Evolutionary conservation across 2,113 vertebrate species (phyloP), one percentile per base, ranked within the genome.

Genomic region (Eptesicus fuscus): DNA sequence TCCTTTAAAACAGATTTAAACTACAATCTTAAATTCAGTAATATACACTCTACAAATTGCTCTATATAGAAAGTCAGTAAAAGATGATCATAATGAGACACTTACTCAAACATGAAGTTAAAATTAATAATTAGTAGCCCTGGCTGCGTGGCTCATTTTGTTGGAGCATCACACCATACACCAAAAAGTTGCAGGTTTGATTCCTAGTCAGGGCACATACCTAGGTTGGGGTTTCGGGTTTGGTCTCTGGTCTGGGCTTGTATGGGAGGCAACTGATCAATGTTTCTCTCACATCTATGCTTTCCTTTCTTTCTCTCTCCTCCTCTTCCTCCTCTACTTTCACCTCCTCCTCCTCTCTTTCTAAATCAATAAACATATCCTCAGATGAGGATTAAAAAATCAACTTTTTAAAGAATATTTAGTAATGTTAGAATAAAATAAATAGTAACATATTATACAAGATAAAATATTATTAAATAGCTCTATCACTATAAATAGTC

Each of bases 391-490:
- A 65, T 65, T 32, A 12, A 32, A 65, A 65, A 65, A 65, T 32
- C 63, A 65, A 65, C 30, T 67, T n/a, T 67, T n/a, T 18, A 67
- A n/a, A 67, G 83, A 94, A 59, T 83, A 91, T 30, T 92, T 89
- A 95, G 47, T 59, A 77, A 90, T 91, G 4, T 44, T 89, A 88
- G 42, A 94, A 90, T 79, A 92, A 91, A 80, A 90, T 76, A 23
- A 42, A 40, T 20, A 71, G 6, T 87, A 90, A 73, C 11, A 83
- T 3, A 42, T 59, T 74, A 90, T 37, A 1, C 12, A 92, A 78
- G 47, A 70, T 51, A 87, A 93, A 96, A 74, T 76, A 95, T 53
- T 93, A 91, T 22, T 90, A 22, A 95, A 22, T 49, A 94, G 73
- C 47, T 94, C 40, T 92, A 77, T 53, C 35, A 40, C 22, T 88